Evolutionary conservation across 2,113 vertebrate species (phyloP).

Genomic region (Oceanodroma tethys): DNA sequence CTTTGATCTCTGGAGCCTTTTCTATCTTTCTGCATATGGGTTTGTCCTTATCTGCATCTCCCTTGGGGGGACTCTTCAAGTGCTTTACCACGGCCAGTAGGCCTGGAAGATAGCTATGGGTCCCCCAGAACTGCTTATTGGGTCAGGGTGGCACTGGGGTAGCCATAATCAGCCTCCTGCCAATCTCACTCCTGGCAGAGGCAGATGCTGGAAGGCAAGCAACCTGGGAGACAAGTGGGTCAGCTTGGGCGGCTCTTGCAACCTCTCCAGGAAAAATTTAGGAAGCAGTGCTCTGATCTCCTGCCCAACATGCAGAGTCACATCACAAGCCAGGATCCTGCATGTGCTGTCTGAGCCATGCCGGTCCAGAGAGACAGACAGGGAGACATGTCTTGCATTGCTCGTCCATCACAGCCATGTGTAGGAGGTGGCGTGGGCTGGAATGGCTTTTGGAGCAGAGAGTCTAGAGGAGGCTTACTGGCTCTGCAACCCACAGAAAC

Average conservation of each 20-base stretch:
- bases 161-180: neutral
- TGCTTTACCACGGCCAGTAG: neutral
- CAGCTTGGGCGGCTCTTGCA: neutral
- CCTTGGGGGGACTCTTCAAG: neutral
- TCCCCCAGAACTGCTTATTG: neutral
- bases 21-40: neutral
- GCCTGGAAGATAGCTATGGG: neutral
- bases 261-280: neutral
- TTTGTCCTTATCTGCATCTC: neutral
- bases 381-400: fast-evolving
- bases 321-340: neutral
- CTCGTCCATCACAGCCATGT: neutral
- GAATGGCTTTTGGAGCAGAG: neutral
- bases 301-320: neutral
- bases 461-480: neutral
- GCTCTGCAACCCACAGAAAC: neutral
- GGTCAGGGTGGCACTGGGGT: neutral
- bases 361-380: fast-evolving
- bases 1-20: neutral
- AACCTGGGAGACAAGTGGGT: neutral
- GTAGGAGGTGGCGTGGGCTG: neutral
- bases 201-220: neutral
- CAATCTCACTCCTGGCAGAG: neutral
- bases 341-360: neutral
- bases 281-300: neutral